Percentiles rank a stretch among this genome's conserved stretches.
phyloP scores from a whole-genome alignment of 2,113 vertebrate species.

The Genyomyrus donnyi region DNA sequence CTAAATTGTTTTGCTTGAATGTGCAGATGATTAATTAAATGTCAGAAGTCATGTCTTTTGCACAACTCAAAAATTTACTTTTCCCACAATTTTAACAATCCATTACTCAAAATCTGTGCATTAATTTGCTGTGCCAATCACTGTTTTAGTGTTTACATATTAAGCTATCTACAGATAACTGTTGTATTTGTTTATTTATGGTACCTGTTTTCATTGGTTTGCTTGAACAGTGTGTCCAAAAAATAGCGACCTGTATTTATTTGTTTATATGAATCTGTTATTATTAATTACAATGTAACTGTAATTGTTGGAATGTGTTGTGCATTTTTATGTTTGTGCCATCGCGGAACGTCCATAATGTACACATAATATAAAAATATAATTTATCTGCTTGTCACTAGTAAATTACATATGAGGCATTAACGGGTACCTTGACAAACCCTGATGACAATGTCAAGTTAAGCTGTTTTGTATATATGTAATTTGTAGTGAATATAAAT shows the following conservation, averaged over 20 bases:
- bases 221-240: neutral
- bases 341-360: neutral
- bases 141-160: constrained; percentile 6
- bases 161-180: neutral
- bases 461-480: constrained; percentile 11
- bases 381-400: neutral
- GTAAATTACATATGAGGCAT: neutral
- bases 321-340: constrained; percentile 12
- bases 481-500: neutral
- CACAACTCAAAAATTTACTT: neutral
- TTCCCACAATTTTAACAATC: neutral
- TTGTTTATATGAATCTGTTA: neutral
- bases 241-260: neutral
- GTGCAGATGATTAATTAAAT: neutral
- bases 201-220: constrained; percentile 9
- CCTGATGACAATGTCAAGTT: neutral
- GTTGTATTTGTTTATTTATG: neutral
- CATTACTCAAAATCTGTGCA: neutral
- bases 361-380: neutral
- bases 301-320: neutral
- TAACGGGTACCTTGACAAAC: neutral
- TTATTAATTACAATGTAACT: constrained; percentile 1
- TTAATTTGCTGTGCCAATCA: neutral
- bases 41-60: neutral
- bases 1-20: neutral